Evolutionary conservation across 2,113 vertebrate genomes (phyloP).

Genomic region (Lamprologus speciosus): DNA sequence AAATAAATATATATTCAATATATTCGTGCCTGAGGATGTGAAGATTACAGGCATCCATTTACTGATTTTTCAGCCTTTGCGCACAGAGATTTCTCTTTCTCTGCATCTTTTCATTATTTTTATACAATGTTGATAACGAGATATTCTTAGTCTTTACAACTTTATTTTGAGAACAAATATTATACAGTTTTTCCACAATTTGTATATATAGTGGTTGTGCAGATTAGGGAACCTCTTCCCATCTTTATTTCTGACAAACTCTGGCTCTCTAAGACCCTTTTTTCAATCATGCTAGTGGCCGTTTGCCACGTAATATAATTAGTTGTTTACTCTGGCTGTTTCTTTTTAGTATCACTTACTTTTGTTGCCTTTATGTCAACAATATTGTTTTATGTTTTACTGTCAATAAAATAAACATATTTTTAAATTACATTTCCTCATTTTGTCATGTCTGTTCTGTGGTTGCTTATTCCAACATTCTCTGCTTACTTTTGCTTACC

Average conservation of each 20-base stretch:
- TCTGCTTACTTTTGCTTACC: not conserved
- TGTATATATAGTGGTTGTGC: not conserved
- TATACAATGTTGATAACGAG: not conserved
- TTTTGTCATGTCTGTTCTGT: not conserved
- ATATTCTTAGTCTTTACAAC: not conserved
- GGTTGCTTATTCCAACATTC: not conserved
- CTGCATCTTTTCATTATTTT: not conserved
- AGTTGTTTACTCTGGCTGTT: not conserved
- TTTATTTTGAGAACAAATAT: not conserved
- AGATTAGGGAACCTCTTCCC: not conserved
- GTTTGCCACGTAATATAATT: not conserved
- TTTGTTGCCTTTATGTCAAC: not conserved
- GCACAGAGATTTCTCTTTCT: not conserved
- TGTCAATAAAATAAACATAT: not conserved
- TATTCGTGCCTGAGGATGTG: not conserved
- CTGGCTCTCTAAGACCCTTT: not conserved
- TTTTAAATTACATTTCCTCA: not conserved
- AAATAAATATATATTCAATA: not conserved
- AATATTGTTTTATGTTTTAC: not conserved
- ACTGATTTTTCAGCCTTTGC: not conserved
- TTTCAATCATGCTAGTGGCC: not conserved
- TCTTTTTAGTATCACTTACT: not conserved
- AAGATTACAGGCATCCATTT: not conserved
- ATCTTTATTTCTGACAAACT: not conserved
- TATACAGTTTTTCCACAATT: not conserved